Evolutionary conservation across 2,888 invertebrate genomes (phyloP).

Genomic region (Erebia epiphron): DNA sequence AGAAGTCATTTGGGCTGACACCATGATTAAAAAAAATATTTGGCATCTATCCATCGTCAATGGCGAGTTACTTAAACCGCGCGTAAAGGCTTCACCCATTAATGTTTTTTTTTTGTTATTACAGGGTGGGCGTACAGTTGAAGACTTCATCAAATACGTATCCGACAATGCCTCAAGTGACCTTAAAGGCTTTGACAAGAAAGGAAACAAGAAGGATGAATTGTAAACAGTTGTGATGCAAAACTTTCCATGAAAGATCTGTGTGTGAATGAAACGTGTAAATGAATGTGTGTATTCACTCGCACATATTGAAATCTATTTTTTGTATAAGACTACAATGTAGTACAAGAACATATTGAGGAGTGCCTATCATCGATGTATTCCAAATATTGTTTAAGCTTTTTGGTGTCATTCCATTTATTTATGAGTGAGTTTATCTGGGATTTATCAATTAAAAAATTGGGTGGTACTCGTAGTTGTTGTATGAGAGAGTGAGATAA

Average conservation of each 20-base stretch:
- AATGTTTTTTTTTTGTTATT: conserved; percentile 44
- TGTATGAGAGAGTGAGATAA: conserved; percentile 19
- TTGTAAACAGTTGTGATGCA: conserved; percentile 63
- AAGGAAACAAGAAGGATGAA: conserved; percentile 86
- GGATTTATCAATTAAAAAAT: conserved; percentile 31
- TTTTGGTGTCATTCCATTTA: conserved; percentile 39
- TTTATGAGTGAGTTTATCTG: conserved; percentile 33
- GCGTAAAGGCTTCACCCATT: no score
- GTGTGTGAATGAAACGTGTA: conserved; percentile 59
- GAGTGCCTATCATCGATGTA: conserved; percentile 4
- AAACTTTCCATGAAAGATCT: conserved; percentile 73
- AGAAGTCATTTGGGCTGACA: no score
- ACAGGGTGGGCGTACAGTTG: conserved; percentile 95
- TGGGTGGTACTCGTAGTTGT: conserved; percentile 7
- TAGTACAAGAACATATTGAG: conserved; percentile 8
- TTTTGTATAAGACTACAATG: conserved; percentile 20
- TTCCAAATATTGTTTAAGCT: not conserved
- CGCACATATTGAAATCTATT: conserved; percentile 26
- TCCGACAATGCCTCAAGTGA: conserved; percentile 95
- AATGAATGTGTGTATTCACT: conserved; percentile 35
- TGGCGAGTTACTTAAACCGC: no score
- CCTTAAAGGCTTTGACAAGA: conserved; percentile 93
- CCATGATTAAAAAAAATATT: no score
- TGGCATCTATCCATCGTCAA: not conserved
- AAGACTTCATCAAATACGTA: conserved; percentile 97